These are phyloP conservation scores for Xenops minutus DNA, from an alignment of 2,797 vertebrate genomes.

Conservation along the genomic window DNA sequence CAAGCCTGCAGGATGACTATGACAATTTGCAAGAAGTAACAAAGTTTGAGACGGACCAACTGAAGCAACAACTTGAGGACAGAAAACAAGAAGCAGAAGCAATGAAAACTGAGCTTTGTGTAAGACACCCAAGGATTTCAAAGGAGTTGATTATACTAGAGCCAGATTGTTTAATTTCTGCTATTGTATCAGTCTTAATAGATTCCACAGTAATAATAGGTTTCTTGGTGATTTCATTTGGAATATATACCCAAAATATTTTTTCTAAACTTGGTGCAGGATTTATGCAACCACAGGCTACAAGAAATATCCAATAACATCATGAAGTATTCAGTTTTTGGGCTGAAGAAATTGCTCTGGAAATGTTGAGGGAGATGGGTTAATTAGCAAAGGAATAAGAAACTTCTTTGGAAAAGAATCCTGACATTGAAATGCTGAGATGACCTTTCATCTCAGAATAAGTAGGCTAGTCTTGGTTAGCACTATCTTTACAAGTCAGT, in stretches of 20 bases:
- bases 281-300: background rate
- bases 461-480: no score
- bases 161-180: background rate
- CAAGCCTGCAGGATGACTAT: conserved; percentile 87
- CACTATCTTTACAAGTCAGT: background rate
- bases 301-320: background rate
- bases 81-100: conserved; percentile 79
- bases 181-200: background rate
- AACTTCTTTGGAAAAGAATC: background rate
- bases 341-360: background rate
- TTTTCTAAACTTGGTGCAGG: background rate
- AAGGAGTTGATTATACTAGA: background rate
- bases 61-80: conserved; percentile 82
- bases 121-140: conserved; percentile 52
- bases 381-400: background rate
- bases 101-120: conserved; percentile 80
- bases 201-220: background rate
- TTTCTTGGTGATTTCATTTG: background rate
- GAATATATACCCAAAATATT: background rate
- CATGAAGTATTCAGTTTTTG: background rate
- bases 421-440: background rate
- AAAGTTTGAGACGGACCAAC: conserved; percentile 89
- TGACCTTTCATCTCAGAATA: background rate
- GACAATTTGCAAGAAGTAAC: conserved; percentile 91
- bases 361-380: background rate